Evolutionary conservation across 1,140 invertebrate genomes (phyloP).

Genomic region (Drosophila arawakana): DNA sequence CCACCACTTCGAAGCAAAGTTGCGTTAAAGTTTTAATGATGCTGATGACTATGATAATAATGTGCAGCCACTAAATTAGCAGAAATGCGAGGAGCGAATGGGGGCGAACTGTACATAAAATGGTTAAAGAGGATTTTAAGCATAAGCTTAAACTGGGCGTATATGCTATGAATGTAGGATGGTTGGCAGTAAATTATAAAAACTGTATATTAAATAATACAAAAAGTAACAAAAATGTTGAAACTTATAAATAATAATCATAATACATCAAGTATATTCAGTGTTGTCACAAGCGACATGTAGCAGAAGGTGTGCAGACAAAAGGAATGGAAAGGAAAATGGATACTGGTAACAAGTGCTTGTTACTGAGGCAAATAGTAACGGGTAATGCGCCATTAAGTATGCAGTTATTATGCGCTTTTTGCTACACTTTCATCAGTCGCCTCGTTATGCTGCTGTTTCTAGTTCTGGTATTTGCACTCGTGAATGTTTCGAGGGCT

Average conservation of each 20-base stretch:
- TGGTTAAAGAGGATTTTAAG: constrained; percentile 38
- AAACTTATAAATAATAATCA: not conserved
- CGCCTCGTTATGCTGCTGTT: constrained; percentile 66
- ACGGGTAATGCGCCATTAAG: constrained; percentile 57
- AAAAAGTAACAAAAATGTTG: constrained; percentile 1
- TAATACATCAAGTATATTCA: constrained; percentile 2
- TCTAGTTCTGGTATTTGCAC: constrained; percentile 31
- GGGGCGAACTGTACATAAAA: constrained; percentile 32
- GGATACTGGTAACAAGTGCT: constrained; percentile 4
- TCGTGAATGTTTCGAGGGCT: constrained; percentile 63
- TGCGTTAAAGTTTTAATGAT: constrained; percentile 80
- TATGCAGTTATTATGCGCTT: constrained; percentile 80
- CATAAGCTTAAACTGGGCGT: not conserved
- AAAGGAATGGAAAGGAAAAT: not conserved
- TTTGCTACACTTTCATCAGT: constrained; percentile 77
- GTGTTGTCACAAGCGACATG: constrained; percentile 8
- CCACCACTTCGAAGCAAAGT: constrained; percentile 56
- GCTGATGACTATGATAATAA: constrained; percentile 82
- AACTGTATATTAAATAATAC: not conserved
- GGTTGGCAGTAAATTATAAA: not conserved
- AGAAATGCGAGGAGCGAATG: constrained; percentile 32
- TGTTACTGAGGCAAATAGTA: constrained; percentile 13
- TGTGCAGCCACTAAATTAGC: constrained; percentile 81
- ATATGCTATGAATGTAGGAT: constrained; percentile 2
- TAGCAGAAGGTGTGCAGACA: not conserved